phyloP scores from a whole-genome alignment of 64 coral and sea anemone genomes.

The Anthopleura sola region DNA sequence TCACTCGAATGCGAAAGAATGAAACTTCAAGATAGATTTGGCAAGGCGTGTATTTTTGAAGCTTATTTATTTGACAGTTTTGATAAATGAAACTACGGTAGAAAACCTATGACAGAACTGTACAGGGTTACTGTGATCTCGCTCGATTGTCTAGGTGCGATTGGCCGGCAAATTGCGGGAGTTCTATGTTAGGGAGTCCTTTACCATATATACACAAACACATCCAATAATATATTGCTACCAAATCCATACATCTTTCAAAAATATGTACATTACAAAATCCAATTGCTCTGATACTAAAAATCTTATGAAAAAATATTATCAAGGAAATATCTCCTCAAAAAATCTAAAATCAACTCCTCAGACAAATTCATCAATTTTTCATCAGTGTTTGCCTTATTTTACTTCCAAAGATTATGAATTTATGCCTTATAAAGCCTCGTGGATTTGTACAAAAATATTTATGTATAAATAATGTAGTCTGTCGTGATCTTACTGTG shows the following conservation, averaged over 20 bases:
- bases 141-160: background rate
- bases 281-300: too few species aligned
- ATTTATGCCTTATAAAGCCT: background rate
- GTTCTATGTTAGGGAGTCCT: too few species aligned
- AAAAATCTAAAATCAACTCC: background rate
- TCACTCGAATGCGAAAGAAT: background rate
- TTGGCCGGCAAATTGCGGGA: background rate
- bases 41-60: background rate
- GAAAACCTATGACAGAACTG: background rate
- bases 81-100: background rate
- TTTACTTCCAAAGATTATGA: background rate
- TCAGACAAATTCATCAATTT: background rate
- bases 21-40: background rate
- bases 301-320: background rate
- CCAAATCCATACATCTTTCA: too few species aligned
- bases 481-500: background rate
- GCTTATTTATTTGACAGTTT: background rate
- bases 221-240: too few species aligned
- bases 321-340: background rate
- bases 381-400: background rate
- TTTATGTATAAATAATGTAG: background rate
- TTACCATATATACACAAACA: too few species aligned
- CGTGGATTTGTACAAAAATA: background rate
- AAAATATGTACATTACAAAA: too few species aligned
- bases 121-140: background rate